phyloP scores from a whole-genome alignment of 2,113 vertebrate genomes.

The Pedionomus torquatus region DNA sequence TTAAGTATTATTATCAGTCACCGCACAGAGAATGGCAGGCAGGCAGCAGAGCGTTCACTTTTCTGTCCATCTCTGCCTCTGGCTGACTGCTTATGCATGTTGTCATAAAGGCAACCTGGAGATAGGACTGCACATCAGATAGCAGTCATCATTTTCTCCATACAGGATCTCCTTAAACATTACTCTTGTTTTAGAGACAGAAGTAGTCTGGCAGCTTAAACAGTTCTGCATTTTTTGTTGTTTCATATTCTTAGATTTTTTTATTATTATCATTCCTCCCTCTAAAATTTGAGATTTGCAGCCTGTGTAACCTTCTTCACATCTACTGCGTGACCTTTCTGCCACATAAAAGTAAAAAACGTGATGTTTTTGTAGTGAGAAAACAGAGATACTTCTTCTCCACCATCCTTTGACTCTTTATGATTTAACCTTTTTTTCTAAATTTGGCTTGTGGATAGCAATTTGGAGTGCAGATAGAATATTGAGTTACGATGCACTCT shows the following conservation, averaged over 20 bases:
- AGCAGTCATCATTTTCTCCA: background rate
- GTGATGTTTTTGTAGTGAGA: background rate
- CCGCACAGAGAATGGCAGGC: background rate
- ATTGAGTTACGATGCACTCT: background rate
- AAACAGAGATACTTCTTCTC: background rate
- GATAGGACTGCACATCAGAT: background rate
- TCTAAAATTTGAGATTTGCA: slow-evolving; percentile 7
- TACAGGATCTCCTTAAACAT: background rate
- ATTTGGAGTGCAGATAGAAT: background rate
- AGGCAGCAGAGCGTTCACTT: background rate
- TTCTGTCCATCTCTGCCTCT: slow-evolving; percentile 7
- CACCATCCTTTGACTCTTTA: background rate
- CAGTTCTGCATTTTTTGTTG: background rate
- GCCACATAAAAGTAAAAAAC: background rate
- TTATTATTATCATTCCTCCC: background rate
- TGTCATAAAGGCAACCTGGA: slow-evolving; percentile 16
- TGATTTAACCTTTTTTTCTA: background rate
- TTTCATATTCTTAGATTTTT: background rate
- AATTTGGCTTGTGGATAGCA: background rate
- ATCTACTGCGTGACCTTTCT: background rate
- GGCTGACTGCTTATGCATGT: background rate
- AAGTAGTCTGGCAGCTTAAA: background rate
- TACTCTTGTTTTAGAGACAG: background rate
- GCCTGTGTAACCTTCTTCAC: background rate
- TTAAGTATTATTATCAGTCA: slow-evolving; percentile 38